Conservation (phyloP, 37 sponge, comb jelly and placozoan species). For the Dysidea cf. avara region DNA sequence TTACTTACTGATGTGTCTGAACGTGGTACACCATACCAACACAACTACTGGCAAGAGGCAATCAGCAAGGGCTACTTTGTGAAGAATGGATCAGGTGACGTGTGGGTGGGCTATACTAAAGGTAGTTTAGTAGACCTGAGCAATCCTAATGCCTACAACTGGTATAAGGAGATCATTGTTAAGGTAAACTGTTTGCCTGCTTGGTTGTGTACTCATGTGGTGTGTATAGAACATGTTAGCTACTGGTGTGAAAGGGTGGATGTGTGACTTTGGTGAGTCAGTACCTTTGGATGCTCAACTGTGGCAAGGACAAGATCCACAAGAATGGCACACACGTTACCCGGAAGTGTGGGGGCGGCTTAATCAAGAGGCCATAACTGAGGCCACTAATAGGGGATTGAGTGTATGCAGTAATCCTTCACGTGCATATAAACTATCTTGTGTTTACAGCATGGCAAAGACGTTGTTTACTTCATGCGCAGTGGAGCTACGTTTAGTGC, state of each 20-base stretch:
- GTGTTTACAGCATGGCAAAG: conserved; percentile 3
- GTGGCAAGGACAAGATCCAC: conserved; percentile 8
- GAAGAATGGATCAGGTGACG: conserved; percentile 27
- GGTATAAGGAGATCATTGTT: conserved; percentile 63
- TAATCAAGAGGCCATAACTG: conserved; percentile 51
- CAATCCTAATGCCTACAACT: conserved; percentile 61
- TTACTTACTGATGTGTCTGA: conserved; percentile 49
- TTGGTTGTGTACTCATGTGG: too few species aligned
- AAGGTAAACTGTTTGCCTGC: conserved; percentile 27
- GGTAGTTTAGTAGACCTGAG: conserved; percentile 61
- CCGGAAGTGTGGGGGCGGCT: conserved; percentile 62
- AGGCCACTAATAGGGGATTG: conserved; percentile 1
- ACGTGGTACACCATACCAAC: conserved; percentile 68
- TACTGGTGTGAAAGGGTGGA: conserved; percentile 74
- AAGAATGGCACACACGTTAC: conserved; percentile 43
- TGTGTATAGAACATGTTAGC: conserved; percentile 62
- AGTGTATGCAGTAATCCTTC: background rate
- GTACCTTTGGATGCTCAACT: conserved; percentile 60
- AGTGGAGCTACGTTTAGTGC: conserved; percentile 54
- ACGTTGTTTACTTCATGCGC: conserved; percentile 79
- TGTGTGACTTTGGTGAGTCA: conserved; percentile 82
- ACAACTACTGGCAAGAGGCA: conserved; percentile 74
- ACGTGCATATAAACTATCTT: background rate
- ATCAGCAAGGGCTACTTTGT: conserved; percentile 59
- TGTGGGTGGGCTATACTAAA: conserved; percentile 73